phyloP scores from a whole-genome alignment of 1,140 invertebrate genomes.

The Bactericera cockerelli region DNA sequence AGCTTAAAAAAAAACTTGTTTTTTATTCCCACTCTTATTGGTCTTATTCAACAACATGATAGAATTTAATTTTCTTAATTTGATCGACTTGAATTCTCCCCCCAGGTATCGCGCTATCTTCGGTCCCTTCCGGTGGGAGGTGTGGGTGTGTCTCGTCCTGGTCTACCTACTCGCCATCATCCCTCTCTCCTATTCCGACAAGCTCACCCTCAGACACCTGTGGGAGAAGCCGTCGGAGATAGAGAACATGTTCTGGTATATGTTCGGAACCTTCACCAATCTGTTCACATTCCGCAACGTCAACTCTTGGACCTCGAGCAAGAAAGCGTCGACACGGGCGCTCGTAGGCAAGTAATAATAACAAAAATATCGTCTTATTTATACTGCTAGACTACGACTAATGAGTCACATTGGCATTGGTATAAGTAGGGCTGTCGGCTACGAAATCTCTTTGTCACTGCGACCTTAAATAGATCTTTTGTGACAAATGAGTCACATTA shows the following conservation, averaged over 20 bases:
- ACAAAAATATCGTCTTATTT: too few relatives aligned
- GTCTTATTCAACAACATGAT: neutral
- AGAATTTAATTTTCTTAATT: neutral
- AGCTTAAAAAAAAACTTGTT: neutral
- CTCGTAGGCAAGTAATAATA: conserved; percentile 39
- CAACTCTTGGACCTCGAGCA: conserved; percentile 47
- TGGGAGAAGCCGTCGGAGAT: conserved; percentile 46
- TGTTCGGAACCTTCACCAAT: conserved; percentile 66
- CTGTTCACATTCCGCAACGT: conserved; percentile 51
- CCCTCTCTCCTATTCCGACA: conserved; percentile 49
- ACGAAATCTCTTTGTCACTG: too few relatives aligned
- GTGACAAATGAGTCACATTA: too few relatives aligned
- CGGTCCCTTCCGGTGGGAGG: conserved; percentile 58
- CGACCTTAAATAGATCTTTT: too few relatives aligned
- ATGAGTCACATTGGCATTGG: too few relatives aligned
- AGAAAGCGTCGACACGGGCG: conserved; percentile 46
- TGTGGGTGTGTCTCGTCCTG: conserved; percentile 50
- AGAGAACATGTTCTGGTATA: conserved; percentile 44
- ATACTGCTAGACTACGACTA: too few relatives aligned
- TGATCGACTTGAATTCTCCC: neutral
- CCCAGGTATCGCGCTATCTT: conserved; percentile 57
- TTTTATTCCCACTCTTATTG: neutral
- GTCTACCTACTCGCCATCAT: conserved; percentile 53
- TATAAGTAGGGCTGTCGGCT: too few relatives aligned
- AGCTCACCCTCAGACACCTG: conserved; percentile 42